Evolutionary conservation across 2,797 vertebrate genomes (phyloP), one percentile per base, ranked within the genome.

Genomic region (Thalassophryne amazonica): DNA sequence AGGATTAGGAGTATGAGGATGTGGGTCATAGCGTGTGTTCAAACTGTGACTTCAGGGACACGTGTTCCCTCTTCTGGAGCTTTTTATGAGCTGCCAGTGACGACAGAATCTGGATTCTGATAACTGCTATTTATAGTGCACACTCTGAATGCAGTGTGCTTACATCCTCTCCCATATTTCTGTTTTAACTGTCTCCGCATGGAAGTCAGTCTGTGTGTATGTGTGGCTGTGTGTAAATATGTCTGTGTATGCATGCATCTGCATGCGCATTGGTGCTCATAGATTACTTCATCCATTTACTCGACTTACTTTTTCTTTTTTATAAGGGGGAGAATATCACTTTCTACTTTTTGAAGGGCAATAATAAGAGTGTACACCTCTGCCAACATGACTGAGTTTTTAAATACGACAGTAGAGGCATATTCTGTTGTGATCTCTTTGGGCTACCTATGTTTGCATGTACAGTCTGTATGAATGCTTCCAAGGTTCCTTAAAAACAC

Each of bases 11-110:
- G n/a, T n/a, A n/a, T 20, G 23, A 42, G 51, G 74, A 82, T 85
- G 60, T 86, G 80, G 79, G 78, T 84, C 81, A 80, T 37, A 69
- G 72, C 73, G 50, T 46, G 54, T 61, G 35, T 65, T 76, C 67
- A 69, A 65, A 75, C 69, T 56, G 57, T 72, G 51, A 68, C 81
- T 78, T 81, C 53, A 77, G 84, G 80, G 80, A 81, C 71, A 74
- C 73, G 60, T 60, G 68, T 80, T 73, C 73, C 64, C 55, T 71
- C 81, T 61, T 81, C 64, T 7, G 9, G 19, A 78, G 77, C 83
- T 75, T 85, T 85, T 85, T 79, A 85, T 80, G 69, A 80, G 72
- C 68, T 71, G 73, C 78, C 82, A 81, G 76, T 53, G 57, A 84
- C 78, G 76, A 76, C 75, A 83, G 69, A 77, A 81, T 49, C 80